Base-by-base conservation (phyloP, 2,113 vertebrate genomes). In the Elachura formosa region DNA sequence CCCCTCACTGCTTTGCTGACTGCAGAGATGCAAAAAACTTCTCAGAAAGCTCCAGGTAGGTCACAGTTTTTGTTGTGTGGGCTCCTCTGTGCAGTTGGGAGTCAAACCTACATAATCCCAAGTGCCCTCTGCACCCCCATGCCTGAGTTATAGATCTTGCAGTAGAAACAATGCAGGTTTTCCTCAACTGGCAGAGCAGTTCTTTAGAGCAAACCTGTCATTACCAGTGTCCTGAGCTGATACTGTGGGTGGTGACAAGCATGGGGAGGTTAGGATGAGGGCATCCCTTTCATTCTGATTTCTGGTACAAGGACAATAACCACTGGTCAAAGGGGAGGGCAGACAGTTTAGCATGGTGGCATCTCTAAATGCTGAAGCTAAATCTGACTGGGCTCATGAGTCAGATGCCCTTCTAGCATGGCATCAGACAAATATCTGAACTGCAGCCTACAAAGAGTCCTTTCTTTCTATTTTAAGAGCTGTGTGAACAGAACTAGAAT, bases 391-490 rank as follows among this genome's bases (percentile, higher is more conserved):
- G 18, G 67, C 49, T 92, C 46, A 13, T 85, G 85, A 91, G 78
- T 95, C 95, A 93, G 74, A 95, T 56, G 41, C 76, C 94, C 86
- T 89, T 68, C 58, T 84, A 94, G 66, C 77, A 46, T 62, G 74
- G 94, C 89, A 85, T 84, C 84, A 94, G 93, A 81, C 69, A 92
- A 93, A 54, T 46, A 82, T 87, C 87, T 94, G 84, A 93, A 56
- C 91, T 69, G 62, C 33, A 93, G 84, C 58, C 49, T 58, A 96
- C 87, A 96, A 94, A 94, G 89, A 61, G 58, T 29, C 66, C 81
- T 76, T 96, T 93, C 49, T 95, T 94, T 89, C 95, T 96, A 96
- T 97, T 96, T 97, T 95, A 89, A 82, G 87, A 69, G 58, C 87
- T 96, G 34, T 94, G 87, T 95, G 96, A 95, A 87, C 62, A 87